phyloP scores from a whole-genome alignment of 2,888 invertebrate species.

The Hemistola chrysoprasaria region DNA sequence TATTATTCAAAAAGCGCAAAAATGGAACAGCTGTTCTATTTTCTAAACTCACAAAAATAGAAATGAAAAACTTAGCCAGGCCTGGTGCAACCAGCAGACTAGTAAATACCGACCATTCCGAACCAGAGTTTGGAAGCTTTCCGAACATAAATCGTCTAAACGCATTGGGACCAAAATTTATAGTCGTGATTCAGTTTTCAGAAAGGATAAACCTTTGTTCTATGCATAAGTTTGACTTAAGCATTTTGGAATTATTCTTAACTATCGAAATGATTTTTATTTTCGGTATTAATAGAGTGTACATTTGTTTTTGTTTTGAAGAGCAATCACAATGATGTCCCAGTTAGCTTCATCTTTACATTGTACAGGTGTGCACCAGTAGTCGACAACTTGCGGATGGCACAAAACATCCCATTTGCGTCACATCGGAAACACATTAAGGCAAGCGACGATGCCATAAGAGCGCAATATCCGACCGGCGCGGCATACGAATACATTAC shows the following conservation, averaged over 20 bases:
- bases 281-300: no score
- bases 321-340: no score
- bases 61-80: conserved; percentile 3
- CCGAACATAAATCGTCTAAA: conserved; percentile 56
- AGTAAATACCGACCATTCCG: conserved; percentile 32
- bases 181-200: conserved; percentile 50
- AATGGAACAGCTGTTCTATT: not conserved
- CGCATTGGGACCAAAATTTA: conserved; percentile 56
- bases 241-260: conserved; percentile 13
- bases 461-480: conserved; percentile 75
- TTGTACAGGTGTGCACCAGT: no score
- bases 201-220: conserved; percentile 35
- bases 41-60: not conserved
- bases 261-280: no score
- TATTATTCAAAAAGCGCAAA: no score
- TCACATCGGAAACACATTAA: conserved; percentile 78
- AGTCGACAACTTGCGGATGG: conserved; percentile 32
- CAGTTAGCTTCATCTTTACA: no score
- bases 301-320: no score
- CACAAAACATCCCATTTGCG: conserved; percentile 71
- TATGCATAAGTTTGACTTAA: conserved; percentile 26
- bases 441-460: conserved; percentile 61
- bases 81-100: conserved; percentile 26
- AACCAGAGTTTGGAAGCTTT: conserved; percentile 45
- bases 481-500: conserved; percentile 20